Conservation (phyloP, 2,797 vertebrate genomes). For the Glyptemys insculpta region DNA sequence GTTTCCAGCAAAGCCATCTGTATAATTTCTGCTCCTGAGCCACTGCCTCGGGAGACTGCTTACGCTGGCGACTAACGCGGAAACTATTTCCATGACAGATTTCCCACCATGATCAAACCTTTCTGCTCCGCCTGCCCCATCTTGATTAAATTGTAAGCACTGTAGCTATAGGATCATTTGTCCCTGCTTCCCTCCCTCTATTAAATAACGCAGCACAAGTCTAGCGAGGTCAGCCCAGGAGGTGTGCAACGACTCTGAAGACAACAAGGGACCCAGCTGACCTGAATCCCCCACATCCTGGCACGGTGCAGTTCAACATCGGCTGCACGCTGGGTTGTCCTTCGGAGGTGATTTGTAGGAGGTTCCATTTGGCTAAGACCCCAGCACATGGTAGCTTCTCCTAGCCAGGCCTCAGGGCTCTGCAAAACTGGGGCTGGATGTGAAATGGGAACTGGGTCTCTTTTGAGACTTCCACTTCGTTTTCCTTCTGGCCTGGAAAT, state of each 20-base stretch:
- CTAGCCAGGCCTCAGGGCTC: background rate
- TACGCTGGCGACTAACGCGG: background rate
- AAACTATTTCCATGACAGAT: background rate
- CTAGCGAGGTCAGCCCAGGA: background rate
- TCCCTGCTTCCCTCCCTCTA: background rate
- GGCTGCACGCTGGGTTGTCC: background rate
- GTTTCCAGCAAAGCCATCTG: slow-evolving; percentile 5
- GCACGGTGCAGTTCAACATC: accelerated
- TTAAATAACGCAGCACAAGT: background rate
- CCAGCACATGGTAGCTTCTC: background rate
- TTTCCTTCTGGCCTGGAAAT: background rate
- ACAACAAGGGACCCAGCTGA: background rate
- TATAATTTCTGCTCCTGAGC: background rate
- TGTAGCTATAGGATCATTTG: background rate
- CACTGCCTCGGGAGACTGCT: background rate
- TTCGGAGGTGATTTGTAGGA: background rate
- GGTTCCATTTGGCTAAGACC: background rate
- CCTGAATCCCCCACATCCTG: accelerated
- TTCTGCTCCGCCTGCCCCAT: background rate
- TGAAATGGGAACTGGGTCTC: background rate
- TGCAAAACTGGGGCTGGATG: background rate
- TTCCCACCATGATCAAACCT: background rate
- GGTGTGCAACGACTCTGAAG: accelerated
- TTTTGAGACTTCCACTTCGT: background rate
- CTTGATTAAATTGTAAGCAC: background rate